Evolutionary conservation across 2,113 vertebrate species (phyloP).

Genomic region (Tamias sibiricus): DNA sequence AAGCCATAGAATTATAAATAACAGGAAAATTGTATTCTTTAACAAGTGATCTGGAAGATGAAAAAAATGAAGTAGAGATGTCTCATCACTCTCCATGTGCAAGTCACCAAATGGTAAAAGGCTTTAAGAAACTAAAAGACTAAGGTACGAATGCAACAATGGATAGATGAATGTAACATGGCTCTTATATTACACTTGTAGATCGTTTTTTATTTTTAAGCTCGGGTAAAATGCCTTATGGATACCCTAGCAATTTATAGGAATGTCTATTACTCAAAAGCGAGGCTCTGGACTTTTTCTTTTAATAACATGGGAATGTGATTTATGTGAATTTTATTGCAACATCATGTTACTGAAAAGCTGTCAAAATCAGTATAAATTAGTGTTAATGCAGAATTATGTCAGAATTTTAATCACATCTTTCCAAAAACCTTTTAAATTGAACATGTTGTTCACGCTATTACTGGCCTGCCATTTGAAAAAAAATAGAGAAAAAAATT

Average conservation of each 20-base stretch:
- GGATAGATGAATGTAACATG: not conserved
- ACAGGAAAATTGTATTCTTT: not conserved
- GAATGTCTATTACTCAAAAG: not conserved
- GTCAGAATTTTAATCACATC: conserved; percentile 50
- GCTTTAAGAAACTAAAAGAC: not conserved
- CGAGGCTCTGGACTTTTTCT: not conserved
- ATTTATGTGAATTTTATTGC: conserved; percentile 39
- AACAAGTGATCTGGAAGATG: not conserved
- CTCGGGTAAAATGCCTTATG: not conserved
- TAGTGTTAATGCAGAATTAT: conserved; percentile 62
- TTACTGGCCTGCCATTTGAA: not conserved
- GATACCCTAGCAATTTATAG: not conserved
- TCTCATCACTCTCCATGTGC: not conserved
- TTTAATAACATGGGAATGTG: not conserved
- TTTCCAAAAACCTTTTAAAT: conserved; percentile 47
- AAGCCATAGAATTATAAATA: not conserved
- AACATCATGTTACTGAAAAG: conserved; percentile 28
- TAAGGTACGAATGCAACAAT: fast-evolving
- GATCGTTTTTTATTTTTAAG: not conserved
- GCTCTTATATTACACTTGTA: not conserved
- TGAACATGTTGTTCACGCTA: conserved; percentile 29
- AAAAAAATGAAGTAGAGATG: not conserved
- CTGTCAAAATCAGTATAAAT: conserved; percentile 68
- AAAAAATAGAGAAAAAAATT: not conserved
- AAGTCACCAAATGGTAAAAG: not conserved